Conservation (phyloP, 2,113 vertebrate species). For the Chaetops frenatus region DNA sequence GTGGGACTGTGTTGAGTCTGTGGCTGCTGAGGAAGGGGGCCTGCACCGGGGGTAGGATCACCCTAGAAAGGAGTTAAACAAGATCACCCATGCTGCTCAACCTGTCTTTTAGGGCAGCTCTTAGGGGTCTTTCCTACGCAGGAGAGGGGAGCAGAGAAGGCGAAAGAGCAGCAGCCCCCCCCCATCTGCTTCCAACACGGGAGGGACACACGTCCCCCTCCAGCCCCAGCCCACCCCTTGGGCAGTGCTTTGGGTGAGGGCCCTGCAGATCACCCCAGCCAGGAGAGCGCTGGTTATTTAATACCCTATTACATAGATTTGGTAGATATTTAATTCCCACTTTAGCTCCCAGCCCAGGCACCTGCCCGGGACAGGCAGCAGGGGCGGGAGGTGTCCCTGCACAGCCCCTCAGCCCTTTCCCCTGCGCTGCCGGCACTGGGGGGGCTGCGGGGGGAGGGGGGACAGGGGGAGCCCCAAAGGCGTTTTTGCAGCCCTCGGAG, state of each 20-base stretch:
- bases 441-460: too few species aligned
- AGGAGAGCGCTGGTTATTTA: not conserved
- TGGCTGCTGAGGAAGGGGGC: fast-evolving
- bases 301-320: fast-evolving
- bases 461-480: not conserved
- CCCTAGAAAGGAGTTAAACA: too few species aligned
- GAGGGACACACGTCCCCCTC: not conserved
- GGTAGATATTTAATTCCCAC: not conserved
- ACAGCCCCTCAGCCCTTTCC: not conserved
- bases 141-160: not conserved
- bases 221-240: not conserved
- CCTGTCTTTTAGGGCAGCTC: not conserved
- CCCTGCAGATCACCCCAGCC: not conserved
- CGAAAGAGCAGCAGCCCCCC: fast-evolving
- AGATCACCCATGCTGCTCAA: fast-evolving
- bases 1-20: fast-evolving
- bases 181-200: not conserved
- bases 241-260: not conserved
- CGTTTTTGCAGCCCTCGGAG: not conserved
- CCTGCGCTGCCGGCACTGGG: not conserved
- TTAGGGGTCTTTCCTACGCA: fast-evolving
- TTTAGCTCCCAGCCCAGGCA: not conserved
- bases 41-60: fast-evolving
- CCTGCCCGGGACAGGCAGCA: not conserved
- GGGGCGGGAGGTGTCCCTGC: too few species aligned